Evolutionary conservation across 2,888 invertebrate genomes (phyloP).

Genomic region (Latrodectus elegans): DNA sequence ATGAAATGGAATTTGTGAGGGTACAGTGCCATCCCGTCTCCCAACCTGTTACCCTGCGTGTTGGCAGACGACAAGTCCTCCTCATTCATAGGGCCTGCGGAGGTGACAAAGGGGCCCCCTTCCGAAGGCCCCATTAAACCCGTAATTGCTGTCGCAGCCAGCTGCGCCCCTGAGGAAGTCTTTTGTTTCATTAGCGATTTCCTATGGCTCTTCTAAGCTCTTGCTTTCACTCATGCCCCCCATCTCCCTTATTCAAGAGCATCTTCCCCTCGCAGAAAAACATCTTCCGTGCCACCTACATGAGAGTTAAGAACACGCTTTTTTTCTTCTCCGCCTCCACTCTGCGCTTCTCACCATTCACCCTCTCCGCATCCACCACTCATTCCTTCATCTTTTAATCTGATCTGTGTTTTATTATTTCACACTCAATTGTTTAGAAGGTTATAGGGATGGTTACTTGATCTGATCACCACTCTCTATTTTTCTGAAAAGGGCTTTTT

Average conservation of each 20-base stretch:
- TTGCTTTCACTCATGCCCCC: slow-evolving; percentile 5
- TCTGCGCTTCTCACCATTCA: slow-evolving; percentile 9
- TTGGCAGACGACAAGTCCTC: slow-evolving; percentile 61
- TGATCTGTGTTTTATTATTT: slow-evolving; percentile 63
- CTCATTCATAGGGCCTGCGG: slow-evolving; percentile 36
- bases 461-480: too few species aligned
- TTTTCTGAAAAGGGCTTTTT: too few species aligned
- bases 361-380: background rate
- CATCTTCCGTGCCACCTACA: slow-evolving; percentile 5
- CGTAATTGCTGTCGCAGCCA: slow-evolving; percentile 62
- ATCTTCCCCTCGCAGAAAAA: slow-evolving; percentile 10
- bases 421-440: background rate
- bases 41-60: slow-evolving; percentile 60
- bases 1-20: background rate
- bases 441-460: too few species aligned
- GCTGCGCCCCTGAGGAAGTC: slow-evolving; percentile 46
- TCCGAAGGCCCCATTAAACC: slow-evolving; percentile 61
- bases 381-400: slow-evolving; percentile 54
- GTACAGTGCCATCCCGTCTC: slow-evolving; percentile 36
- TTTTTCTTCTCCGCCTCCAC: background rate
- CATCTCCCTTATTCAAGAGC: slow-evolving; percentile 9
- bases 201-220: slow-evolving; percentile 32
- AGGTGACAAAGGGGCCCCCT: slow-evolving; percentile 46
- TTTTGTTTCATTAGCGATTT: slow-evolving; percentile 63
- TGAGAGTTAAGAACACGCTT: background rate